Evolutionary conservation across 53 echinoderm and acorn worm species (phyloP), one percentile per base, ranked within the genome.

Genomic region (Holothuria scabra): DNA sequence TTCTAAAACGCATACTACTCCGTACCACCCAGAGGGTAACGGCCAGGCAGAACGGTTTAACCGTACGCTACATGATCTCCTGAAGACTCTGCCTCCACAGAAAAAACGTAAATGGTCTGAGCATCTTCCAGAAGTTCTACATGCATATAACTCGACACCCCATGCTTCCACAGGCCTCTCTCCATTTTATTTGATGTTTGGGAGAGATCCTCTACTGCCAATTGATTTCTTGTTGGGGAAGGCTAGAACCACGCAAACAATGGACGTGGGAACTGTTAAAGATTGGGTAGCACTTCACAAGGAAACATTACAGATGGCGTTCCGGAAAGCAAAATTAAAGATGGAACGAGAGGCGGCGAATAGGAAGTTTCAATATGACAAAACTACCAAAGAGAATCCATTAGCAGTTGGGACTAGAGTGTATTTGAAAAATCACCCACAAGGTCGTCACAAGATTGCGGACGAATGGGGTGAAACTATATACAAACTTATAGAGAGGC

Each of bases 41-140:
- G 85, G 90, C 0, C 90, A 90, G 56, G 87, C 83, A 22, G 87
- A 90, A 48, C 66, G 90, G 11, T 90, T 91, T 24, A 91, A 91
- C 31, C 46, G 87, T 4, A 86, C 87, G 26, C 85, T 89, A 30
- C 81, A 86, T 80, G 76, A 79, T 41, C 69, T 85, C 14, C 37
- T 86, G 32, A 74, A 49, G 60, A 55, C 90, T 44, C 44, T 90
- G n/a, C 75, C 87, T 20, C 58, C 49, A 16, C 32, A 18, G 18
- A 69, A 87, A 55, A 82, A 83, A 56, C 56, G 83, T 44, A 72
- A 56, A 65, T 90, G 90, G 90, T 82, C 90, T 21, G 84, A 87
- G 28, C 48, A 83, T 33, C 34, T 90, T 20, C 66, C 90, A 18
- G 87, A 90, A 55, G 72, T 90, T 1, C 38, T 87, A 35, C 83